Base-by-base conservation (phyloP, 2,888 invertebrate species). In the Tetheella fluctuosa region DNA sequence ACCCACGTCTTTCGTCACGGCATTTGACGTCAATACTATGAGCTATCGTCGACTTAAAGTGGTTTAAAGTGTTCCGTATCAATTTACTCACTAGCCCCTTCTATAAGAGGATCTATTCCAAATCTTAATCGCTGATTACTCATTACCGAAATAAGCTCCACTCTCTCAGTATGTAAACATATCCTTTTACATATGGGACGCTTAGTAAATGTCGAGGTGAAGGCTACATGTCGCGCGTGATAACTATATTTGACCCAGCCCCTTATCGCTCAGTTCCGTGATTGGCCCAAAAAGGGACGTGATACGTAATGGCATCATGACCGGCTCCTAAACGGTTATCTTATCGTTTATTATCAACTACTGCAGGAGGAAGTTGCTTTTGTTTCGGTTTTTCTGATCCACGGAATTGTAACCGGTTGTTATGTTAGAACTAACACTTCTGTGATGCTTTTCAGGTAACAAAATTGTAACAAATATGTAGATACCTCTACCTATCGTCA, bases 191-290 rank as follows among this genome's bases (percentile, higher is more conserved):
- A 10, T 48, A 48, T 20, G 8, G 48, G 2, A 20, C 48, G 48
- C 10, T 20, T 10, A 20, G 48, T 48, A 59, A 70, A 65, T 59
- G 57, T 61, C 17, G 64, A 67, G 67, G 62, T 69, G 56, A 65
- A 64, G 62, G 63, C 58, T 60, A 20, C 53, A 59, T 63, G 65
- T 63, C 20, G 42, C 17, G 7, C 3, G 15, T 17, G 65, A 65
- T 66, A 68, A 37, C 30, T 23, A n/a, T 48, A 48, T 42, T 34
- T 59, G 54, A 54, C 54, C 54, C 23, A 37, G n/a, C 17, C n/a
- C 48, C 54, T 28, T 54, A 30, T 54, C 28, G 54, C n/a, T 17
- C 8, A 10, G 54, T 54, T 54, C 53, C 28, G n/a, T 28, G 30
- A 54, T 54, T 30, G 54, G 17, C 28, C 28, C 17, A 54, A 28